Evolutionary conservation across 2,797 vertebrate genomes (phyloP).

Genomic region (Darevskia mixta): DNA sequence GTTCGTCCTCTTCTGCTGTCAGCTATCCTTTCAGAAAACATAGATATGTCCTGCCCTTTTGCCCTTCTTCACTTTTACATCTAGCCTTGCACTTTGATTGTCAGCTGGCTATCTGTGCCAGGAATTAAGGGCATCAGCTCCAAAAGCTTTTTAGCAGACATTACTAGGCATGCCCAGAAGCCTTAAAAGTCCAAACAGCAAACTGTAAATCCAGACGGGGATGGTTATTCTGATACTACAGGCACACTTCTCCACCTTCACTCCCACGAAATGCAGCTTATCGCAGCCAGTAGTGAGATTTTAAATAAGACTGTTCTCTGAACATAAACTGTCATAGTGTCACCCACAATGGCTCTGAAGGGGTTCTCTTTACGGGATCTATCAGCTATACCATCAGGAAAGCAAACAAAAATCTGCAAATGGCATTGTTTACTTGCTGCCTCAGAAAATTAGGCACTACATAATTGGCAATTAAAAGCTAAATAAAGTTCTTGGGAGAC

Average conservation of each 20-base stretch:
- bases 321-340: not conserved
- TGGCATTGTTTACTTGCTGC: conserved; percentile 8
- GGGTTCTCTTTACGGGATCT: not conserved
- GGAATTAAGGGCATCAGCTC: not conserved
- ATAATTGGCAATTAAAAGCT: conserved; percentile 16
- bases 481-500: conserved; percentile 27
- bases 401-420: not conserved
- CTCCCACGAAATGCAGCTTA: not conserved
- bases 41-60: not conserved
- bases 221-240: not conserved
- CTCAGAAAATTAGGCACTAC: not conserved
- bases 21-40: not conserved
- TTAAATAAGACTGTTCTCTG: not conserved
- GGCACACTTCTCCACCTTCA: not conserved
- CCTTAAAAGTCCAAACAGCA: not conserved
- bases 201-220: not conserved
- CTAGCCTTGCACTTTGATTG: not conserved
- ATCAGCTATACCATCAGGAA: conserved; percentile 2
- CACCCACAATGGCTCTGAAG: not conserved
- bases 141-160: not conserved
- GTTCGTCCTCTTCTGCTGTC: not conserved
- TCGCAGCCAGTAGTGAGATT: not conserved
- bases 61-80: not conserved
- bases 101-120: not conserved
- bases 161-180: not conserved